These are phyloP conservation scores for Heloderma charlesbogerti DNA, from an alignment of 2,113 vertebrate genomes.

Conservation along the genomic window DNA sequence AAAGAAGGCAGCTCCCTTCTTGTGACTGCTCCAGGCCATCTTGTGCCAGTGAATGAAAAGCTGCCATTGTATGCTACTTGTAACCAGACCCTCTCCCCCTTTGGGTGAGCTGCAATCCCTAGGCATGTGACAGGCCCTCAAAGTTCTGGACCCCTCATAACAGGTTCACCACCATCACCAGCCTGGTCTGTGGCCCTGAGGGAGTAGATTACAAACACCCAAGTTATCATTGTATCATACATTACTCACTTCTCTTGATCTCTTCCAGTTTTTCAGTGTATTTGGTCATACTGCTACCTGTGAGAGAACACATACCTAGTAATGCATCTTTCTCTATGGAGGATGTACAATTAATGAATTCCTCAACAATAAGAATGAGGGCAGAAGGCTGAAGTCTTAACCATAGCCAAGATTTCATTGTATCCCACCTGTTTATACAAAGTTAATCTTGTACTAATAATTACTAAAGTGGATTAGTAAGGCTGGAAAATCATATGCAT, in stretches of 20 bases:
- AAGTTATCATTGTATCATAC: background rate
- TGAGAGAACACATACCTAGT: conserved; percentile 21
- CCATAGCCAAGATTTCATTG: background rate
- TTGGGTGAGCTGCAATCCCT: too few species aligned
- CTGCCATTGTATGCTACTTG: background rate
- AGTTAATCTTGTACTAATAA: background rate
- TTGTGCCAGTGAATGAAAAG: background rate
- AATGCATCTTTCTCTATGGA: background rate
- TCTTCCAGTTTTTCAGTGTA: conserved; percentile 92
- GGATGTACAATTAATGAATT: rapidly evolving
- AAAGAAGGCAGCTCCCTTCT: background rate
- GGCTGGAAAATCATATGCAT: background rate
- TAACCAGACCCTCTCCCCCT: too few species aligned
- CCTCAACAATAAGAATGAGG: background rate
- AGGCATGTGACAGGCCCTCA: background rate
- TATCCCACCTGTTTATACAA: background rate
- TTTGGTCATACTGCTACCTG: conserved; percentile 92
- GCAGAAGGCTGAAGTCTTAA: rapidly evolving
- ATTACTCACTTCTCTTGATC: conserved; percentile 91
- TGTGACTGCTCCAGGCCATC: background rate
- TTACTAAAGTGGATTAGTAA: background rate
- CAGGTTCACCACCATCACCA: too few species aligned
- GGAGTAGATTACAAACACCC: background rate
- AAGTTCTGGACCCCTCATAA: background rate
- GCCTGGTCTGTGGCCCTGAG: background rate